A percentile compares a stretch with the other conserved stretches of the same genome.
Conservation (phyloP, 2,888 invertebrate species). For the Galerucella pusilla region DNA sequence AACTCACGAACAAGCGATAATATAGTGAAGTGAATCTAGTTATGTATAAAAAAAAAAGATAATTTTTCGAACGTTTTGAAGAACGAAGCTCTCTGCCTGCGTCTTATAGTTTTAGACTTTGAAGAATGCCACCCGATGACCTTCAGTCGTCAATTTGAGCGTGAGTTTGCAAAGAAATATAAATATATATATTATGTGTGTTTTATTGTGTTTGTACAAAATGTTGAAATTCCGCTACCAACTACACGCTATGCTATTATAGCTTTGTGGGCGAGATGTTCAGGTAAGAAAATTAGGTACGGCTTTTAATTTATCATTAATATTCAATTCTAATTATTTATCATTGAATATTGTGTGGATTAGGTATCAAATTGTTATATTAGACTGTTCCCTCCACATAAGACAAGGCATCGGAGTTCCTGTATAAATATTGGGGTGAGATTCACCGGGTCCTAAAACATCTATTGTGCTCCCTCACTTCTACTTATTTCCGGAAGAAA, state of each 20-base stretch:
- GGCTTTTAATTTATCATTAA: no score
- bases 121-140: slow-evolving; percentile 58
- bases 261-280: background rate
- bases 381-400: no score
- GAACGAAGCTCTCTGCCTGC: slow-evolving; percentile 50
- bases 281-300: background rate
- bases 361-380: no score
- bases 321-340: no score
- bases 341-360: no score
- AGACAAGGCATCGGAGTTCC: no score
- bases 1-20: slow-evolving; percentile 17
- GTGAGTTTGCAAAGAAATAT: slow-evolving; percentile 46
- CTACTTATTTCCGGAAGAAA: no score
- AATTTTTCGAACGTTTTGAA: slow-evolving; percentile 52
- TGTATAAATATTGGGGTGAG: no score
- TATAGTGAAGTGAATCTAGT: background rate
- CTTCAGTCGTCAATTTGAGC: slow-evolving; percentile 52
- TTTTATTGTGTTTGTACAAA: slow-evolving; percentile 37
- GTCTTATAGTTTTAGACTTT: slow-evolving; percentile 41
- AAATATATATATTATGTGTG: slow-evolving; percentile 31
- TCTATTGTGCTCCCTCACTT: no score
- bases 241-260: background rate
- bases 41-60: slow-evolving; percentile 41
- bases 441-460: no score
- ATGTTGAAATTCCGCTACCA: slow-evolving; percentile 43